phyloP scores from a whole-genome alignment of 1,140 invertebrate species.

The Formica exsecta region DNA sequence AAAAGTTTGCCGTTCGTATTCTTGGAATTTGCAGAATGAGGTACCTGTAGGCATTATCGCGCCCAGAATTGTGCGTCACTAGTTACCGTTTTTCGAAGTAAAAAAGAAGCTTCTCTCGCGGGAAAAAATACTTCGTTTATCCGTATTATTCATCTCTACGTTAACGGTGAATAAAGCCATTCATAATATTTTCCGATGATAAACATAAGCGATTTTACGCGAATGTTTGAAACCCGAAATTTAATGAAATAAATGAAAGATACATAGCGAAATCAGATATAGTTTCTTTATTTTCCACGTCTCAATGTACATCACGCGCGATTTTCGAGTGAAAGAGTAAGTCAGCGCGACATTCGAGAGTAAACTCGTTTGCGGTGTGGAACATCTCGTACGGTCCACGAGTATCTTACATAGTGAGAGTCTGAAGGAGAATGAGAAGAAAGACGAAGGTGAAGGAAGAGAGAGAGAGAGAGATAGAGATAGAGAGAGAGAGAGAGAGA shows the following conservation, averaged over 20 bases:
- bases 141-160: too few relatives aligned
- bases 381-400: conserved; percentile 37
- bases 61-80: background rate
- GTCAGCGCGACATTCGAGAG: conserved; percentile 46
- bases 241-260: conserved; percentile 7
- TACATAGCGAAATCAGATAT: background rate
- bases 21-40: conserved; percentile 44
- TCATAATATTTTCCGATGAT: background rate
- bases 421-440: conserved; percentile 19
- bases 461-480: conserved; percentile 1
- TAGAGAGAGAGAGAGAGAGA: conserved; percentile 1
- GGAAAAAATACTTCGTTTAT: background rate
- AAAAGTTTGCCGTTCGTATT: conserved; percentile 65
- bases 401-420: conserved; percentile 47
- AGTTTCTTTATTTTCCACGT: background rate
- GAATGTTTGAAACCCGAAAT: background rate
- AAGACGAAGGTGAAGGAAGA: conserved; percentile 11
- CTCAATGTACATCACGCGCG: background rate
- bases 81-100: conserved; percentile 22
- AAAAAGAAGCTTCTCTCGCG: background rate
- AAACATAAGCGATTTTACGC: background rate
- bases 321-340: conserved; percentile 34
- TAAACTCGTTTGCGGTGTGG: conserved; percentile 50
- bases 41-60: background rate
- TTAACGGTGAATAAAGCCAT: background rate